Conservation (phyloP, 2,113 vertebrate species). For the Dolichallabes microphthalmus region DNA sequence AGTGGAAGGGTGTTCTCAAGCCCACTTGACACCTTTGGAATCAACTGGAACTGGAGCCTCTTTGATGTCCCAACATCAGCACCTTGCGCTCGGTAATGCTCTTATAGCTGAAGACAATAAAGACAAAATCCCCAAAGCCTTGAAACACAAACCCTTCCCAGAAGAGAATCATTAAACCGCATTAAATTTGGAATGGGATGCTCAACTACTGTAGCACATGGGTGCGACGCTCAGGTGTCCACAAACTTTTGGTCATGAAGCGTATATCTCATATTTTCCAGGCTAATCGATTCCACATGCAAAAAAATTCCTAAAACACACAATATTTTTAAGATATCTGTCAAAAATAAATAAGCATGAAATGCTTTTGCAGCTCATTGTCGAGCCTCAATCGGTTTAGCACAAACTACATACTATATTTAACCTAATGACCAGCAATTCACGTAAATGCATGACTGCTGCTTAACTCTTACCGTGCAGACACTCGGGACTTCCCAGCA, state of each 20-base stretch:
- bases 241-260: not conserved
- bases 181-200: not conserved
- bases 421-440: not conserved
- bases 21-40: not conserved
- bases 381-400: not conserved
- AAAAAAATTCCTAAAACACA: not conserved
- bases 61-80: not conserved
- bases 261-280: not conserved
- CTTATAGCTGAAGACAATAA: not conserved
- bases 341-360: not conserved
- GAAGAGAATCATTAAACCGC: not conserved
- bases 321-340: not conserved
- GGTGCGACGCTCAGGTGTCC: not conserved
- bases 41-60: not conserved
- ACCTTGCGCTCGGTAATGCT: not conserved
- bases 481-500: slow-evolving; percentile 73
- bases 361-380: not conserved
- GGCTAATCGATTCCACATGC: not conserved
- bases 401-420: not conserved
- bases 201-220: not conserved
- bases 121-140: not conserved
- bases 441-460: not conserved
- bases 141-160: not conserved
- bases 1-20: not conserved
- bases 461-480: slow-evolving; percentile 68